Conservation (phyloP, 2,113 vertebrate species). For the Misgurnus mizolepis region DNA sequence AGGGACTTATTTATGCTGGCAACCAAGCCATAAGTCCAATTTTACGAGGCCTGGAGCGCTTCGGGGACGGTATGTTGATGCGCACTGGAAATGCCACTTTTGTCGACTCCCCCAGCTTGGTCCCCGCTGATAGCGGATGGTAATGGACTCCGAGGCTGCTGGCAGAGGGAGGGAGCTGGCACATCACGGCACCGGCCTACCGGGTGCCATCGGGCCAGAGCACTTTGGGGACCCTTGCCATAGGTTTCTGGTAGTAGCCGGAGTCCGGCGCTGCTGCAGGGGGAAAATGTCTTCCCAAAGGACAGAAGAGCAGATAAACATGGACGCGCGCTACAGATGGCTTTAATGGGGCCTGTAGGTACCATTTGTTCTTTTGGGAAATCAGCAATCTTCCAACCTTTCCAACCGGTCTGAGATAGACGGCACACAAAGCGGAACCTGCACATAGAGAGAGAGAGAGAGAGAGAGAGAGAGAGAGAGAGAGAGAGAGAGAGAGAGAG, state of each 20-base stretch:
- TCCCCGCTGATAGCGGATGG: slow-evolving; percentile 76
- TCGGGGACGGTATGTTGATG: slow-evolving; percentile 86
- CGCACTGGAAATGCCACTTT: slow-evolving; percentile 88
- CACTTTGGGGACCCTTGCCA: slow-evolving; percentile 47
- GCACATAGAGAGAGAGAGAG: slow-evolving; percentile 43
- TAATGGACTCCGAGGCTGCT: slow-evolving; percentile 72
- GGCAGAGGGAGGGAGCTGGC: slow-evolving; percentile 57
- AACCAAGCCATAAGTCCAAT: slow-evolving; percentile 97
- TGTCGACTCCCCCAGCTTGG: slow-evolving; percentile 73
- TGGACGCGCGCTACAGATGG: slow-evolving; percentile 70
- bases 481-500: neutral
- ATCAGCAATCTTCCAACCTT: slow-evolving; percentile 65
- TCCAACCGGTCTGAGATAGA: slow-evolving; percentile 56
- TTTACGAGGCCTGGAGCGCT: slow-evolving; percentile 90
- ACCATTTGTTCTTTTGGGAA: slow-evolving; percentile 65
- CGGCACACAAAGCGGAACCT: slow-evolving; percentile 43
- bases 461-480: slow-evolving; percentile 7
- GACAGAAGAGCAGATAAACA: slow-evolving; percentile 57
- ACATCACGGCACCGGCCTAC: slow-evolving; percentile 43
- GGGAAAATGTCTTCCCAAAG: slow-evolving; percentile 46
- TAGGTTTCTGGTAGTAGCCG: slow-evolving; percentile 50
- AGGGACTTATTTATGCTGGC: slow-evolving; percentile 99
- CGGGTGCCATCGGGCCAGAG: slow-evolving; percentile 43
- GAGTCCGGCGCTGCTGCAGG: slow-evolving; percentile 46
- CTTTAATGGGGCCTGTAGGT: slow-evolving; percentile 69